Conservation (phyloP, 2,888 invertebrate genomes). For the Antheraea yamamai region DNA sequence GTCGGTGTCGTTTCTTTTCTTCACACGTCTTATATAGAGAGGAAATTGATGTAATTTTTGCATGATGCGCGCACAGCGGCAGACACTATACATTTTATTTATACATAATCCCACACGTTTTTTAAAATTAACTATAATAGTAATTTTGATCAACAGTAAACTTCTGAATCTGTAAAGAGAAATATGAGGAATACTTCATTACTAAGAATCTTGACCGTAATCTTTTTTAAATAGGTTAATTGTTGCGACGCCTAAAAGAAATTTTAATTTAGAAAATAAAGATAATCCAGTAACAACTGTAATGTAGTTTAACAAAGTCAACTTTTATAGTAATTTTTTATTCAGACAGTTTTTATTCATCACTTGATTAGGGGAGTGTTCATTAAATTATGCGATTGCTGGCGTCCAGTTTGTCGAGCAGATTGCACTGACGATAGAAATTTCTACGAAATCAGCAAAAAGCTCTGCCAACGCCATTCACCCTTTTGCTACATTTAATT, state of each 20-base stretch:
- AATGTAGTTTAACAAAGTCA: neutral
- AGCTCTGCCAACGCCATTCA: constrained; percentile 32
- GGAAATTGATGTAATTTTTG: too few species aligned
- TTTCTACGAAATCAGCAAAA: constrained; percentile 56
- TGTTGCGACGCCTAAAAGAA: neutral
- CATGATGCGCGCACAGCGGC: too few species aligned
- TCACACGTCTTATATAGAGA: too few species aligned
- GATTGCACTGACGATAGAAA: constrained; percentile 62
- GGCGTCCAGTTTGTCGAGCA: constrained; percentile 64
- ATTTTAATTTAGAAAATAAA: neutral
- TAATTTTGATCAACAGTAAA: too few species aligned
- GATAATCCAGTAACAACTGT: neutral
- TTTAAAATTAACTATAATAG: too few species aligned
- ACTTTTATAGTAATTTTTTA: constrained; percentile 40
- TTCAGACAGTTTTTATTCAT: constrained; percentile 52
- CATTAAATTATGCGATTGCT: constrained; percentile 76
- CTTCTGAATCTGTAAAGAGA: too few species aligned
- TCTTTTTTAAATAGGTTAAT: neutral
- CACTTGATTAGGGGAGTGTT: constrained; percentile 76
- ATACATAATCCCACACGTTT: too few species aligned
- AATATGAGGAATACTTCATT: too few species aligned
- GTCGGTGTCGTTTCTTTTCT: too few species aligned
- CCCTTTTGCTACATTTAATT: constrained; percentile 44
- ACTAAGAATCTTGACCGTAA: too few species aligned
- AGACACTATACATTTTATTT: too few species aligned